Percentiles rank a stretch among this genome's conserved stretches.
Conservation (phyloP, 2,797 vertebrate genomes). For the Pangasius djambal region DNA sequence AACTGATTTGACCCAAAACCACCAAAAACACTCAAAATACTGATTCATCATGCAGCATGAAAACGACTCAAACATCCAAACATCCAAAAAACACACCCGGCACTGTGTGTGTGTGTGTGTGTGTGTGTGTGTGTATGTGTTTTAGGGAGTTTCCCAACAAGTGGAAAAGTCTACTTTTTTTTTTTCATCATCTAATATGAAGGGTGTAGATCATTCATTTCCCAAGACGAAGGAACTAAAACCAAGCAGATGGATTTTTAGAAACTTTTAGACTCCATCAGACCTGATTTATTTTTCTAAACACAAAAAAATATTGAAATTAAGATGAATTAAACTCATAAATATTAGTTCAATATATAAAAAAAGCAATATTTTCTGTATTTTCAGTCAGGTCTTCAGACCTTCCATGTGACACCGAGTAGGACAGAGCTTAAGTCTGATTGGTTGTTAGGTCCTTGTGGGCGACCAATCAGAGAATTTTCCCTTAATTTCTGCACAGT, state of each 20-base stretch:
- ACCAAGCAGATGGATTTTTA: no score
- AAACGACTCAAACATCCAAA: neutral
- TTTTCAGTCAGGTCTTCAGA: neutral
- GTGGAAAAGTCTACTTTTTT: neutral
- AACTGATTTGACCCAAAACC: neutral
- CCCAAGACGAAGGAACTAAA: neutral
- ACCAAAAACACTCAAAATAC: neutral
- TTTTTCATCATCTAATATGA: neutral
- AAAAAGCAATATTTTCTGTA: neutral
- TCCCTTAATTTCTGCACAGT: neutral
- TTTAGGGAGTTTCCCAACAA: slow-evolving; percentile 24
- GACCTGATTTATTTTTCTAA: neutral
- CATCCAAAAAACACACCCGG: neutral
- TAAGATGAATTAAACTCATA: neutral
- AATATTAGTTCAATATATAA: neutral
- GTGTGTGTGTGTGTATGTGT: neutral
- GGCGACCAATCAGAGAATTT: neutral
- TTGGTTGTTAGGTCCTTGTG: neutral
- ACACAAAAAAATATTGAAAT: neutral
- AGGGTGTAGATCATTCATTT: neutral
- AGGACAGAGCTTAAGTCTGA: neutral
- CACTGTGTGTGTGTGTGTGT: neutral
- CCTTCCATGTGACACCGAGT: neutral
- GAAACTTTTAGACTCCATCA: neutral
- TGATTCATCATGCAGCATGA: slow-evolving; percentile 18